Conservation (phyloP, 1,140 invertebrate genomes). For the Lepidostoma basale region DNA sequence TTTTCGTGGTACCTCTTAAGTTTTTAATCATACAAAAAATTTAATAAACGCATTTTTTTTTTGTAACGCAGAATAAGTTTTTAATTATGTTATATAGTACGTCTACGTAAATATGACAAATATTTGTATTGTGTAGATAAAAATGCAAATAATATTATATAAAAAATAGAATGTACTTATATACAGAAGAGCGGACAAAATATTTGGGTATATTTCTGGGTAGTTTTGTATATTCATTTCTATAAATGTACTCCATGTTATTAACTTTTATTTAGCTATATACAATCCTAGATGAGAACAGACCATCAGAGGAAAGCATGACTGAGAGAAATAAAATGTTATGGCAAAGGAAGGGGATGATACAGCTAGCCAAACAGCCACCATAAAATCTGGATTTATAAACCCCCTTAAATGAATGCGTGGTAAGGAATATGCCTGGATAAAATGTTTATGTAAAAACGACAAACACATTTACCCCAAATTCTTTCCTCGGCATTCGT, state of each 20-base stretch:
- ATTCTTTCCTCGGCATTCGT: not conserved
- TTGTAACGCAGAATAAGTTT: too few relatives aligned
- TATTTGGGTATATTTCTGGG: too few relatives aligned
- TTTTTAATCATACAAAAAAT: too few relatives aligned
- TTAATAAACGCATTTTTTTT: too few relatives aligned
- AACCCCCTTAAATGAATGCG: conserved; percentile 18
- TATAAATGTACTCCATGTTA: not conserved
- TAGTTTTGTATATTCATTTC: conserved; percentile 1
- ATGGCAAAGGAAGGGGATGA: not conserved
- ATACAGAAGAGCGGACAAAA: too few relatives aligned
- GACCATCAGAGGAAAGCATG: not conserved
- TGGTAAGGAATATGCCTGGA: not conserved
- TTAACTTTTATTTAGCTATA: conserved; percentile 16
- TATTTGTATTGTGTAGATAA: too few relatives aligned
- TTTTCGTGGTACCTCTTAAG: too few relatives aligned
- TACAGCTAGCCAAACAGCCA: conserved; percentile 3
- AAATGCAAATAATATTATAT: too few relatives aligned
- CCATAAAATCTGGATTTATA: conserved; percentile 23
- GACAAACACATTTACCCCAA: not conserved
- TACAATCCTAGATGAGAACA: not conserved
- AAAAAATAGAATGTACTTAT: too few relatives aligned
- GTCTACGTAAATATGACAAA: too few relatives aligned
- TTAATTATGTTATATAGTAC: too few relatives aligned
- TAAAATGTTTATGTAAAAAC: conserved; percentile 2
- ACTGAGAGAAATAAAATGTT: not conserved